These are phyloP conservation scores for Sinopyrophorus schimmeli DNA, from an alignment of 2,888 invertebrate genomes.

Conservation along the genomic window DNA sequence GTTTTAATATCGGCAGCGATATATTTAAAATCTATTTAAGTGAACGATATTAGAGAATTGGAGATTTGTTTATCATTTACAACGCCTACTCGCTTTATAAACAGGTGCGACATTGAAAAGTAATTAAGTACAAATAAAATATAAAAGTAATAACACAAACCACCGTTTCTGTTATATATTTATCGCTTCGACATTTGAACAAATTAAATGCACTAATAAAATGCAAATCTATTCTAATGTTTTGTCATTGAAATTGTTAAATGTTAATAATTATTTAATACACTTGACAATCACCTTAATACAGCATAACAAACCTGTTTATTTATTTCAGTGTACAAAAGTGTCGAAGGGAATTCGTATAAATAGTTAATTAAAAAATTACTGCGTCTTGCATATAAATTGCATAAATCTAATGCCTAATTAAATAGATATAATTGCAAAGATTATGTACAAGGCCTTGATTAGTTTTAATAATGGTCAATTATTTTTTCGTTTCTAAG, in stretches of 20 bases:
- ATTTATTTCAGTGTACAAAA: too few species aligned
- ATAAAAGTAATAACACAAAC: too few species aligned
- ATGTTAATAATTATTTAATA: conserved; percentile 31
- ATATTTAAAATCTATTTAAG: too few species aligned
- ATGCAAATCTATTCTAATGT: conserved; percentile 27
- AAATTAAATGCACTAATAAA: too few species aligned
- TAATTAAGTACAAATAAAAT: too few species aligned
- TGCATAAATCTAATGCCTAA: conserved; percentile 26
- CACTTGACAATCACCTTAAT: conserved; percentile 28
- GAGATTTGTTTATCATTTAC: too few species aligned
- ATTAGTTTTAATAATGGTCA: conserved; percentile 25
- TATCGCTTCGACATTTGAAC: too few species aligned
- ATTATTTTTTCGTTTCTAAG: conserved; percentile 19
- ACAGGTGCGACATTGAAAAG: too few species aligned
- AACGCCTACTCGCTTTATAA: too few species aligned
- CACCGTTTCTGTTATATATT: too few species aligned
- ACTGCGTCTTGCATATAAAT: conserved; percentile 23
- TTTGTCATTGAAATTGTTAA: conserved; percentile 34
- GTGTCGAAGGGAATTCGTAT: conserved; percentile 11
- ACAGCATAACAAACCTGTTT: conserved; percentile 17
- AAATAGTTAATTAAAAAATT: conserved; percentile 19
- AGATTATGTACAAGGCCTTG: conserved; percentile 20
- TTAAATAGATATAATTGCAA: conserved; percentile 23
- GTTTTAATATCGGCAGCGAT: too few species aligned
- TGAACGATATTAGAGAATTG: too few species aligned